These are phyloP conservation scores for Mesorhabditis spiculigera DNA, from an alignment of 2,888 invertebrate genomes.

Conservation along the genomic window DNA sequence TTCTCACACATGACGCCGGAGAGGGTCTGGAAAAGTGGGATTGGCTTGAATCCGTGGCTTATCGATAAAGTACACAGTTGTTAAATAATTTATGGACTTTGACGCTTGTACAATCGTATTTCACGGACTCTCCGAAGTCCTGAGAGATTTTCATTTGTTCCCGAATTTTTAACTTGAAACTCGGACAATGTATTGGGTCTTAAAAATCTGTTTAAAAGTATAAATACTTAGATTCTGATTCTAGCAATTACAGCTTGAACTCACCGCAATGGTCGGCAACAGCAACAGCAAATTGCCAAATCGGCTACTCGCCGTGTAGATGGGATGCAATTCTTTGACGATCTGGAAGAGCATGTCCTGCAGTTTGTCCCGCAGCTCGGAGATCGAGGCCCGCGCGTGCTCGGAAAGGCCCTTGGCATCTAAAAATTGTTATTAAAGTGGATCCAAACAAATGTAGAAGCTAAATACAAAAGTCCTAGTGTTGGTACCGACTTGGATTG, in stretches of 20 bases:
- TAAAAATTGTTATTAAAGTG: no score
- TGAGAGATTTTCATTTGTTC: not conserved
- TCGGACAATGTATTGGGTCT: constrained; percentile 7
- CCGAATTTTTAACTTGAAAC: not conserved
- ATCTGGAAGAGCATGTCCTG: constrained; percentile 58
- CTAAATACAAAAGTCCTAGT: no score
- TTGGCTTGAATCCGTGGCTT: no score
- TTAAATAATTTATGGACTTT: no score
- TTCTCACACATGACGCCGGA: constrained; percentile 57
- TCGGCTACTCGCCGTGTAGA: constrained; percentile 48
- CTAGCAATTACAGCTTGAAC: not conserved
- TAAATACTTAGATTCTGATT: no score
- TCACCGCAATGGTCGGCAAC: constrained; percentile 54
- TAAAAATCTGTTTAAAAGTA: no score
- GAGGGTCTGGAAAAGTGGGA: constrained; percentile 39
- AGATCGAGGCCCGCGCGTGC: constrained; percentile 43
- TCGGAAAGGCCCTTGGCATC: constrained; percentile 52
- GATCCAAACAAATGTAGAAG: no score
- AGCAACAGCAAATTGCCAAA: constrained; percentile 55
- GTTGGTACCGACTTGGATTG: constrained; percentile 46
- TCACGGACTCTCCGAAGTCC: not conserved
- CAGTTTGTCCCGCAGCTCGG: constrained; percentile 52
- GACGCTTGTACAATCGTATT: no score
- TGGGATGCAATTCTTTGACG: constrained; percentile 53
- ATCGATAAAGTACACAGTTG: no score